A percentile compares a stretch with the other conserved stretches of the same genome.
These are phyloP conservation scores for Himalopsyche kuldschensis DNA, from an alignment of 2,888 invertebrate species.

Conservation along the genomic window DNA sequence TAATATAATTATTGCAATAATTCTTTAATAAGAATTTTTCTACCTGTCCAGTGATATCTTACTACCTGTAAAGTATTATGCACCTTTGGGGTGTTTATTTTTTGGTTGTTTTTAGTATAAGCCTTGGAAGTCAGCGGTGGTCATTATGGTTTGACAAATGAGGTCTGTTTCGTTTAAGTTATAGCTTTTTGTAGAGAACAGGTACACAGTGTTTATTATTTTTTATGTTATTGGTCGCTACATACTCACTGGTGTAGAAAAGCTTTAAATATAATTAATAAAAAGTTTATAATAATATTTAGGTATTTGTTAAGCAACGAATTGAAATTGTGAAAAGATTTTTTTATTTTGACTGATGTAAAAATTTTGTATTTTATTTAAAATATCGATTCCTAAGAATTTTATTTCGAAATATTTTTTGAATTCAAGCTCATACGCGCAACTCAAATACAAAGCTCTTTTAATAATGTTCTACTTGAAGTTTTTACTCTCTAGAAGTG, in stretches of 20 bases:
- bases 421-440: too few relatives aligned
- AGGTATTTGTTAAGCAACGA: too few relatives aligned
- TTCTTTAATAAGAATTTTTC: neutral
- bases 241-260: conserved; percentile 8
- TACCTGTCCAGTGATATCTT: conserved; percentile 7
- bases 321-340: too few relatives aligned
- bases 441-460: too few relatives aligned
- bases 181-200: conserved; percentile 34
- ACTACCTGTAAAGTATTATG: conserved; percentile 35
- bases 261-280: neutral
- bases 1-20: neutral
- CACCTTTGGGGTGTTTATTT: conserved; percentile 29
- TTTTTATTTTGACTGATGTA: too few relatives aligned
- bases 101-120: conserved; percentile 24
- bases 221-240: conserved; percentile 12
- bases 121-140: conserved; percentile 35
- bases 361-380: too few relatives aligned
- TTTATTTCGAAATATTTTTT: too few relatives aligned
- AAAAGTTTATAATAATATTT: too few relatives aligned
- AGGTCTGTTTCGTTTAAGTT: conserved; percentile 38
- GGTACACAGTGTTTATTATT: conserved; percentile 21
- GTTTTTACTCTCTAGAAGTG: too few relatives aligned
- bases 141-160: conserved; percentile 40
- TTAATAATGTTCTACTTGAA: too few relatives aligned
- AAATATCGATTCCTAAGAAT: too few relatives aligned